Percentiles rank a stretch among this genome's conserved stretches.
Evolutionary conservation across 2,113 vertebrate genomes (phyloP).

Genomic region (Dromaius novaehollandiae): DNA sequence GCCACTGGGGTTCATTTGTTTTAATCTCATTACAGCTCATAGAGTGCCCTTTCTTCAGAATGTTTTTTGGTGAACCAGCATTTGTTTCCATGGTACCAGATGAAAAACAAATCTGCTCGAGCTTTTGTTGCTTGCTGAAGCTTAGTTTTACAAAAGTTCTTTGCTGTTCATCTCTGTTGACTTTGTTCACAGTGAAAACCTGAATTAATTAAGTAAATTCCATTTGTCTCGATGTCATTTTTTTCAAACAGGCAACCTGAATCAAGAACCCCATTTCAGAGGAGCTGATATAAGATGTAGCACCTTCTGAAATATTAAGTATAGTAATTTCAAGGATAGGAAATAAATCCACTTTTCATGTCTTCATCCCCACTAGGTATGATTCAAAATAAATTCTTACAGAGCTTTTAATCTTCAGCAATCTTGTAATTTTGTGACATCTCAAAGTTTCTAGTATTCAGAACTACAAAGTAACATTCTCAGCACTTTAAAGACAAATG

Average conservation of each 20-base stretch:
- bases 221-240: constrained; percentile 23
- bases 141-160: constrained; percentile 35
- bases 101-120: neutral
- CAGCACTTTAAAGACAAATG: neutral
- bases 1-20: neutral
- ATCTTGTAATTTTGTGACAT: constrained; percentile 8
- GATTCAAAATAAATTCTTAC: constrained; percentile 32
- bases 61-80: neutral
- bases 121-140: constrained; percentile 27
- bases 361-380: constrained; percentile 3
- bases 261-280: constrained; percentile 29
- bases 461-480: constrained; percentile 15
- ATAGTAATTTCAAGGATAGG: constrained; percentile 7
- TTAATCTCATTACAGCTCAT: neutral
- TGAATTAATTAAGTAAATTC: constrained; percentile 50
- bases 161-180: neutral
- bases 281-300: constrained; percentile 35
- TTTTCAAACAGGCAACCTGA: constrained; percentile 20
- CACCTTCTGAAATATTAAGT: constrained; percentile 43
- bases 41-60: neutral
- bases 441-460: neutral
- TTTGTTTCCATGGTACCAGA: constrained; percentile 34
- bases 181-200: constrained; percentile 24
- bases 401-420: constrained; percentile 15
- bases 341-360: constrained; percentile 33